phyloP scores from a whole-genome alignment of 2,113 vertebrate genomes.

The Noturus placidus region DNA sequence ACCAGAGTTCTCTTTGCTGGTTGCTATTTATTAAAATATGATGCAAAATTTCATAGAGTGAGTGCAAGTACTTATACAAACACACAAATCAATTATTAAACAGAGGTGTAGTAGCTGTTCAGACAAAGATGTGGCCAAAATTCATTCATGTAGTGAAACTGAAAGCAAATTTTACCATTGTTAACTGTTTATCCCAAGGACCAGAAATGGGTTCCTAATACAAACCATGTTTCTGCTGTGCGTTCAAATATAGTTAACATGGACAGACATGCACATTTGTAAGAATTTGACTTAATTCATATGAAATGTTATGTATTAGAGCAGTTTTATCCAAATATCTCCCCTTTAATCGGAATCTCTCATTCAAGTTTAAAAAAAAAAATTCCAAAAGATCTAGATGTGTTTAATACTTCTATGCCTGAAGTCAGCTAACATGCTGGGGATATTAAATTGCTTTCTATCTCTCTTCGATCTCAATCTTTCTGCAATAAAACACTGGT shows the following conservation, averaged over 20 bases:
- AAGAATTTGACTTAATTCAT: not conserved
- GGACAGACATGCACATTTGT: not conserved
- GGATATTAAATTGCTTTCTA: not conserved
- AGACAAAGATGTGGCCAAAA: not conserved
- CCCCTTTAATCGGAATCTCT: not conserved
- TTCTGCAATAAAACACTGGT: not conserved
- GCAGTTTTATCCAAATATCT: not conserved
- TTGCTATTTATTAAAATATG: not conserved
- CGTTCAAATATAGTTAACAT: not conserved
- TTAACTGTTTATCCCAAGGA: not conserved
- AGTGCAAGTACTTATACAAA: not conserved
- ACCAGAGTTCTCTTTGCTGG: not conserved
- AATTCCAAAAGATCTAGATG: not conserved
- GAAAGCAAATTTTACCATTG: not conserved
- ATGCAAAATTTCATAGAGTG: not conserved
- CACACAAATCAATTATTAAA: not conserved
- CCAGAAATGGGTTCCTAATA: not conserved
- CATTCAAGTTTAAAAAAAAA: not conserved
- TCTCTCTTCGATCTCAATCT: not conserved
- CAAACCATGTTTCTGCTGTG: not conserved
- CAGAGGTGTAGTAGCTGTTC: not conserved
- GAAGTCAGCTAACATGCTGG: not conserved
- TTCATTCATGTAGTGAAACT: not conserved
- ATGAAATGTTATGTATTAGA: not conserved
- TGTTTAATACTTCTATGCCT: not conserved